Evolutionary conservation across 2,888 invertebrate species (phyloP), one percentile per base, ranked within the genome.

Genomic region (Mongoloraphidia duomilia): DNA sequence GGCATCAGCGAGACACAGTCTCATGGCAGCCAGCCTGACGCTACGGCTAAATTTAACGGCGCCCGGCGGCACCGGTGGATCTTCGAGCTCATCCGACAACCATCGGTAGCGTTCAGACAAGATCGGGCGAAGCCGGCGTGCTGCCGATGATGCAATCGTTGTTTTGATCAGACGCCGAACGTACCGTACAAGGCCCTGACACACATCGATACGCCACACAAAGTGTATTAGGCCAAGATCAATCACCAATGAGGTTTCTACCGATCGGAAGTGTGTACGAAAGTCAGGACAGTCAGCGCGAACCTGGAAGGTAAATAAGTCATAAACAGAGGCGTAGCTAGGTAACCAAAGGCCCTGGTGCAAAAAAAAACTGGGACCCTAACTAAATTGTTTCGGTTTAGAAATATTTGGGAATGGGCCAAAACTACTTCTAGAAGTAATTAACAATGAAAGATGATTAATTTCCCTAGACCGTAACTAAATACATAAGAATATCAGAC

Each of bases 271-370:
- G 60, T 84, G 81, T 0, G 79, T 75, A 60, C 81, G 79, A 66
- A 88, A 89, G 63, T 90, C 89, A 0, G 88, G 87, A 63, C 89
- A 89, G 58, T 80, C 78, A 0, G 86, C 82, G 42, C 79, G 76
- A 0, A 88, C 86, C 85, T 85, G 58, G 0, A 63, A 63, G 58
- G 0, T 63, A 63, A 52, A 56, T 26, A 4, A 17, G 4, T 49
- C 41, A 49, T 44, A 17, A 35, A 34, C 36, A 13, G 26, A n/a
- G n/a, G n/a, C n/a, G n/a, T n/a, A n/a, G n/a, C n/a, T n/a, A n/a
- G n/a, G n/a, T n/a, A n/a, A n/a, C n/a, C n/a, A n/a, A n/a, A n/a
- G n/a, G n/a, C n/a, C n/a, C n/a, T n/a, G n/a, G n/a, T n/a, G n/a
- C n/a, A n/a, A n/a, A n/a, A n/a, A n/a, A n/a, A n/a, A n/a, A n/a